Conservation (phyloP, 2,797 vertebrate species). For the Sorex maritimensis region DNA sequence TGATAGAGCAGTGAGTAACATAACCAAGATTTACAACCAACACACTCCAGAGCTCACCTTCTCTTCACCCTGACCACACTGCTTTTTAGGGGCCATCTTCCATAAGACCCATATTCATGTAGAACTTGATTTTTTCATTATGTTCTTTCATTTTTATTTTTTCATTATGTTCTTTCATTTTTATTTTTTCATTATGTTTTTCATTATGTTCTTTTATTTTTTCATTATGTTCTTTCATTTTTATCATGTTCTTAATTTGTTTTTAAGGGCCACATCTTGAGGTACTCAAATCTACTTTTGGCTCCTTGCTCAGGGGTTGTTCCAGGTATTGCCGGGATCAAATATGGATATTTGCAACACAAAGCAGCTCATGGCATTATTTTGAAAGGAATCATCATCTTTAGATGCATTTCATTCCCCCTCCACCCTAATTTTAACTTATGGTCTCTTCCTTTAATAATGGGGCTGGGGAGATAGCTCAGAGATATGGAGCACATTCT, state of each 20-base stretch:
- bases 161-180: not conserved
- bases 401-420: not conserved
- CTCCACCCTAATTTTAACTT: conserved; percentile 1
- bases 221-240: conserved; percentile 36
- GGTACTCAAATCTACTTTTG: too few relatives aligned
- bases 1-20: not conserved
- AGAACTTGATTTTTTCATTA: conserved; percentile 26
- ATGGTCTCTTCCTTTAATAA: conserved; percentile 12
- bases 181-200: too few relatives aligned
- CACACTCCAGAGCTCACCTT: not conserved
- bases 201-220: not conserved
- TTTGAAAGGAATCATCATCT: conserved; percentile 62
- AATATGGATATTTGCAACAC: too few relatives aligned
- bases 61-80: not conserved
- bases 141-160: not conserved
- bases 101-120: conserved; percentile 19
- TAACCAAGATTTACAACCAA: conserved; percentile 40
- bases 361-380: not conserved
- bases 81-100: conserved; percentile 51
- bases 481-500: not conserved
- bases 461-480: too few relatives aligned
- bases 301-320: too few relatives aligned
- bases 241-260: too few relatives aligned
- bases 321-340: too few relatives aligned
- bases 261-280: too few relatives aligned